Evolutionary conservation across 2,113 vertebrate genomes (phyloP).

Genomic region (Pelecanus crispus): DNA sequence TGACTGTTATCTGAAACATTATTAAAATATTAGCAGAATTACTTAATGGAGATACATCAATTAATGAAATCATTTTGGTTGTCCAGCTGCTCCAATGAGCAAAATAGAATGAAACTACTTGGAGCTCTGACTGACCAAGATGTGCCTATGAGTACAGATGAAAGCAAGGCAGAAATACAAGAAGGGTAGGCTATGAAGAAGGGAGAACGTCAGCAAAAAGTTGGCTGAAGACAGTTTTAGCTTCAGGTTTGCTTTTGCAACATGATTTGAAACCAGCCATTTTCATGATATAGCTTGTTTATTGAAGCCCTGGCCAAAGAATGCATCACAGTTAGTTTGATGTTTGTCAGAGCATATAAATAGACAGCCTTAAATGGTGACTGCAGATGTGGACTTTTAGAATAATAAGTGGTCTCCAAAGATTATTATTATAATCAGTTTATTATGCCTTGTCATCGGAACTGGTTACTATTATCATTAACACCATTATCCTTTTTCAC

Average conservation of each 20-base stretch:
- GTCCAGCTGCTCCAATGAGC: not conserved
- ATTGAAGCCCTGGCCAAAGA: not conserved
- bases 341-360: not conserved
- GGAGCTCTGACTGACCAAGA: too few relatives aligned
- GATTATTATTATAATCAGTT: not conserved
- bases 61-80: not conserved
- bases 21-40: not conserved
- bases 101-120: not conserved
- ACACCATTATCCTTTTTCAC: not conserved
- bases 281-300: not conserved
- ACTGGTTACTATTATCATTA: not conserved
- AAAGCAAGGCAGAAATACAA: not conserved
- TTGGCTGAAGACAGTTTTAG: not conserved
- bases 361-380: not conserved
- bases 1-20: not conserved
- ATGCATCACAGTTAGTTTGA: not conserved
- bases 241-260: not conserved
- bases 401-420: not conserved
- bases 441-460: not conserved
- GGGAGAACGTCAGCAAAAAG: not conserved
- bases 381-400: not conserved
- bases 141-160: rapidly evolving
- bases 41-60: not conserved
- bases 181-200: not conserved
- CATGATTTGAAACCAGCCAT: not conserved